Percentiles rank a stretch among this genome's conserved stretches.
These are phyloP conservation scores for Oriolus oriolus DNA, from an alignment of 2,113 vertebrate species.

Conservation along the genomic window DNA sequence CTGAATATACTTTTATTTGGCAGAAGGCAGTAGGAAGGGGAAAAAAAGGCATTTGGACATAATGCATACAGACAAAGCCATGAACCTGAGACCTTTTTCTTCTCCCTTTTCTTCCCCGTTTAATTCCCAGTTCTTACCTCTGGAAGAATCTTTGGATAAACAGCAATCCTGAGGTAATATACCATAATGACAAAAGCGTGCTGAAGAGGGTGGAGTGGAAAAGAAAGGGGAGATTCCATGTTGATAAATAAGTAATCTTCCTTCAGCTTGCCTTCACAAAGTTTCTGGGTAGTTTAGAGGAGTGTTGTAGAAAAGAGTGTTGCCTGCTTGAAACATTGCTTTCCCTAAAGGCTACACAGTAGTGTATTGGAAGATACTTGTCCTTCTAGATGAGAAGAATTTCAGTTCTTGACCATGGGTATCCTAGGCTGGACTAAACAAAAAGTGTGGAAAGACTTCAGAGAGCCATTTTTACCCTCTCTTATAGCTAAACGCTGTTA, in stretches of 20 bases:
- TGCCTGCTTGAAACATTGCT: not conserved
- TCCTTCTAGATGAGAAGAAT: not conserved
- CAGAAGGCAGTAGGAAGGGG: not conserved
- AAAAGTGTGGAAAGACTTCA: not conserved
- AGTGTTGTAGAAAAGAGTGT: not conserved
- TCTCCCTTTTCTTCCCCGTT: not conserved
- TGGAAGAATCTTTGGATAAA: not conserved
- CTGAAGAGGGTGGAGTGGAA: not conserved
- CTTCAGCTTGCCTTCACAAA: not conserved
- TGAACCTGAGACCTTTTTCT: not conserved
- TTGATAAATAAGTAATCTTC: not conserved
- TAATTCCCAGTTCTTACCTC: not conserved
- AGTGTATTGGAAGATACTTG: not conserved
- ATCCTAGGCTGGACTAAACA: not conserved
- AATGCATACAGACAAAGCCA: not conserved
- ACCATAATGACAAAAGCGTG: not conserved
- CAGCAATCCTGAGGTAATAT: not conserved
- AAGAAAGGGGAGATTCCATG: not conserved
- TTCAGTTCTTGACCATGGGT: not conserved
- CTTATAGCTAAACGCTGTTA: not conserved
- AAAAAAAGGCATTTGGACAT: not conserved
- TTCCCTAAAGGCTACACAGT: not conserved
- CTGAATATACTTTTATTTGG: constrained; percentile 14
- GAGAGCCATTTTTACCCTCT: not conserved
- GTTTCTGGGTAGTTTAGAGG: not conserved